Evolutionary conservation across 2,797 vertebrate genomes (phyloP), one percentile per base, ranked within the genome.

Genomic region (Adrianichthys oophorus): DNA sequence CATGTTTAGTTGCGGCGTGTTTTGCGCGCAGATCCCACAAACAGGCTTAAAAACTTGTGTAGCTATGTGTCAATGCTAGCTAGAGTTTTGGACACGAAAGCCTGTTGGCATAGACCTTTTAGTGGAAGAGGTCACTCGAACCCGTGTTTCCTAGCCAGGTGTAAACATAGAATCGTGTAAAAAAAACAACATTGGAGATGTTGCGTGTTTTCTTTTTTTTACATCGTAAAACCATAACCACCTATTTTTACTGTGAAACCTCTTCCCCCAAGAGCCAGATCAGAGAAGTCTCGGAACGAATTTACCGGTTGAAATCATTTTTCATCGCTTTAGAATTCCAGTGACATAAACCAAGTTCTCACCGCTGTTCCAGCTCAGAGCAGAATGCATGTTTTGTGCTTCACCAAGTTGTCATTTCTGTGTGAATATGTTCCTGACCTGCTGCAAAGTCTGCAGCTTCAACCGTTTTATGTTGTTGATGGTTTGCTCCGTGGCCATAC

Each of bases 401-500:
- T 59, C 60, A 17, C 42, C 18, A 23, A 42, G 62, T 78, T 60
- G 75, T 62, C 44, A 75, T 52, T 48, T 82, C 76, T 86, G 56
- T 89, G 82, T 87, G 62, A 53, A 82, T 51, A 32, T 59, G 52
- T 63, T 72, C 51, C 74, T 56, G 56, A 58, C 77, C 71, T 63
- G 58, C 66, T 74, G 21, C 53, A 24, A 29, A 61, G 66, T 37
- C 61, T 32, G 67, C 57, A 63, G 66, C 21, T 49, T 71, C 41
- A 48, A 40, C 47, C 21, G 41, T 87, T 91, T 89, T 76, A 57
- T 72, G 76, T 78, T 90, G 77, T 82, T 41, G 49, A 61, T 83
- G 55, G 62, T 79, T 86, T 79, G 52, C 63, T 75, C 72, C 14
- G 70, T 85, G 87, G 87, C 86, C 87, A 79, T 86, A 78, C 23